phyloP scores from a whole-genome alignment of 2,888 invertebrate genomes.

The Chaetogeoica ovagalla region DNA sequence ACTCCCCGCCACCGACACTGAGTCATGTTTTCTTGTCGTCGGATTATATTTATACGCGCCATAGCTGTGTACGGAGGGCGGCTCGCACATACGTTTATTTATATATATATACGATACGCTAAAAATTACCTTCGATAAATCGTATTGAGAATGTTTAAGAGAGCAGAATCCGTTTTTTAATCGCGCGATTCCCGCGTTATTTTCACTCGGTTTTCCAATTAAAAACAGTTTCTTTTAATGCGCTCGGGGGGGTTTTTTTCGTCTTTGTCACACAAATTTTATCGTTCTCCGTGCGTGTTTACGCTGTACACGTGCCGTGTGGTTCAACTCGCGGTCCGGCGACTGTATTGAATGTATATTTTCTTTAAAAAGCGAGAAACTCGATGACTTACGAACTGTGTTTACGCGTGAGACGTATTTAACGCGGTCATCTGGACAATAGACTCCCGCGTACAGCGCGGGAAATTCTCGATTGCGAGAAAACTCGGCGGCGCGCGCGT shows the following conservation, averaged over 20 bases:
- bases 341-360: slow-evolving; percentile 11
- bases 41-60: neutral
- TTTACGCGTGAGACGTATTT: too few relatives aligned
- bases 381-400: neutral
- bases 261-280: slow-evolving; percentile 12
- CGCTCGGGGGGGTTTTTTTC: slow-evolving; percentile 5
- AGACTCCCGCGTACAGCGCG: neutral
- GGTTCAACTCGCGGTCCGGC: slow-evolving; percentile 37
- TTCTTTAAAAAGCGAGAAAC: slow-evolving; percentile 31
- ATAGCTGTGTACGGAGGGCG: neutral
- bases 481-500: neutral
- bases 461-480: neutral
- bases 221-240: slow-evolving; percentile 42
- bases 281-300: neutral
- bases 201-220: slow-evolving; percentile 42
- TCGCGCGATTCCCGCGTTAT: slow-evolving; percentile 3
- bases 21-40: slow-evolving; percentile 52
- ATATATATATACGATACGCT: neutral
- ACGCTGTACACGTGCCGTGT: neutral
- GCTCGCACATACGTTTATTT: neutral
- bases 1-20: slow-evolving; percentile 38
- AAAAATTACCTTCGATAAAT: slow-evolving; percentile 43
- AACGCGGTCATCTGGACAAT: slow-evolving; percentile 33
- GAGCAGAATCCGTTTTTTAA: slow-evolving; percentile 10
- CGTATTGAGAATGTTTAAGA: slow-evolving; percentile 17